Percentiles rank a stretch among this genome's conserved stretches.
Conservation (phyloP, 2,888 invertebrate species). For the Helicoverpa assulta region DNA sequence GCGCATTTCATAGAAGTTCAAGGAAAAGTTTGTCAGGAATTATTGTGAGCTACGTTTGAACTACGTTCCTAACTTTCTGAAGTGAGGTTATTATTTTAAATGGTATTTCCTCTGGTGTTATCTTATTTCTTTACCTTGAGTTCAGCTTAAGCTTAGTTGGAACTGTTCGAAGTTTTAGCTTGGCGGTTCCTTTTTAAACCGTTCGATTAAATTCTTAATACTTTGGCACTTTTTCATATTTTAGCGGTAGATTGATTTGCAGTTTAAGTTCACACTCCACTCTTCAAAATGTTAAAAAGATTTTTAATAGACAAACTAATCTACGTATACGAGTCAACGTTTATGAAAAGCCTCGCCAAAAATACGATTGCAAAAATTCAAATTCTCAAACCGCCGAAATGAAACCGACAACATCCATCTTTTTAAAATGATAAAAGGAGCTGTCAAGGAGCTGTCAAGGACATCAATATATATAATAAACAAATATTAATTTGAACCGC, state of each 20-base stretch:
- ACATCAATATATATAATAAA: too few relatives aligned
- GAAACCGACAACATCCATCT: conserved; percentile 5
- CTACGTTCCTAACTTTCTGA: conserved; percentile 37
- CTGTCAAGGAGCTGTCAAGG: too few relatives aligned
- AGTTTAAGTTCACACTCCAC: not conserved
- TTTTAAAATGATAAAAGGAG: conserved; percentile 33
- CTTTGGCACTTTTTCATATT: not conserved
- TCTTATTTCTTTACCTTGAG: conserved; percentile 24
- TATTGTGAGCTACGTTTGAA: conserved; percentile 30
- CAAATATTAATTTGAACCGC: too few relatives aligned
- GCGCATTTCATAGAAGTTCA: conserved; percentile 23
- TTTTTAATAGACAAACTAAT: too few relatives aligned
- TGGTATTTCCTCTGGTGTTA: conserved; percentile 20
- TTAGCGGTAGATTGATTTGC: not conserved
- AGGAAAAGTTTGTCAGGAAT: conserved; percentile 34
- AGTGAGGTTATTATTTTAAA: conserved; percentile 40
- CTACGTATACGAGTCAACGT: not conserved
- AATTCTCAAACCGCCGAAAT: not conserved
- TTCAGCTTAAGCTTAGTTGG: conserved; percentile 8
- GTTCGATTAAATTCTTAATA: not conserved
- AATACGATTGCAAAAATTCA: not conserved
- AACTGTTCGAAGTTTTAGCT: conserved; percentile 13
- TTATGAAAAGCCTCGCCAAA: not conserved
- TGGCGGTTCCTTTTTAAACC: conserved; percentile 2
- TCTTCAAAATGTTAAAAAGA: too few relatives aligned